Percentiles rank a stretch among this genome's conserved stretches.
These are phyloP conservation scores for Leucozona laternaria DNA, from an alignment of 2,888 invertebrate genomes.

Conservation along the genomic window DNA sequence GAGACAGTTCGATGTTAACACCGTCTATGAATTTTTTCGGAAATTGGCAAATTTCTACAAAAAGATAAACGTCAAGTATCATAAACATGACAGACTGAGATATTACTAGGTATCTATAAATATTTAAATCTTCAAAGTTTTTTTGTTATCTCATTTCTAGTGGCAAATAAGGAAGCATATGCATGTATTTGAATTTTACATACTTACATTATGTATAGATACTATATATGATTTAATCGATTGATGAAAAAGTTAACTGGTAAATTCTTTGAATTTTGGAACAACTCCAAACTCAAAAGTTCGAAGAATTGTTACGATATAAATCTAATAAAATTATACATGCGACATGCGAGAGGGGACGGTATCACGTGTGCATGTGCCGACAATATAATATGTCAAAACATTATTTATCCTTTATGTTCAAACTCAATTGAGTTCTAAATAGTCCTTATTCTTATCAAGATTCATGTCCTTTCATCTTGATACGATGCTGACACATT, in stretches of 20 bases:
- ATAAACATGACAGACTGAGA: too few relatives aligned
- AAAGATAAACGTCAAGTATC: too few relatives aligned
- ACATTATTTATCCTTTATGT: slow-evolving; percentile 70
- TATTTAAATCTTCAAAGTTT: too few relatives aligned
- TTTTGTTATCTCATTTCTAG: too few relatives aligned
- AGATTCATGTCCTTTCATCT: slow-evolving; percentile 79
- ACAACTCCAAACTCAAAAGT: not conserved
- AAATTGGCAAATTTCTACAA: too few relatives aligned
- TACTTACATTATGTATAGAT: too few relatives aligned
- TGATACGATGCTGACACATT: slow-evolving; percentile 75
- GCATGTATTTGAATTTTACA: too few relatives aligned
- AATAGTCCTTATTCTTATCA: slow-evolving; percentile 83
- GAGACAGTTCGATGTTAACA: too few relatives aligned
- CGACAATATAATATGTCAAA: slow-evolving; percentile 72
- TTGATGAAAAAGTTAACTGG: not conserved
- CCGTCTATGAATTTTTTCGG: too few relatives aligned
- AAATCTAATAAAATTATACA: not conserved
- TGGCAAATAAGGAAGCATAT: too few relatives aligned
- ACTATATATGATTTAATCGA: not conserved
- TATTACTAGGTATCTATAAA: too few relatives aligned
- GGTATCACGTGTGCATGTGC: slow-evolving; percentile 50
- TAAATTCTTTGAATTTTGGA: not conserved
- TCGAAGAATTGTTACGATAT: not conserved
- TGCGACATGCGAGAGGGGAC: not conserved
- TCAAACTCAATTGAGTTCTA: slow-evolving; percentile 82